A percentile compares a stretch with the other conserved stretches of the same genome.
These are phyloP conservation scores for Callaeas wilsoni DNA, from an alignment of 2,113 vertebrate species.

Conservation along the genomic window DNA sequence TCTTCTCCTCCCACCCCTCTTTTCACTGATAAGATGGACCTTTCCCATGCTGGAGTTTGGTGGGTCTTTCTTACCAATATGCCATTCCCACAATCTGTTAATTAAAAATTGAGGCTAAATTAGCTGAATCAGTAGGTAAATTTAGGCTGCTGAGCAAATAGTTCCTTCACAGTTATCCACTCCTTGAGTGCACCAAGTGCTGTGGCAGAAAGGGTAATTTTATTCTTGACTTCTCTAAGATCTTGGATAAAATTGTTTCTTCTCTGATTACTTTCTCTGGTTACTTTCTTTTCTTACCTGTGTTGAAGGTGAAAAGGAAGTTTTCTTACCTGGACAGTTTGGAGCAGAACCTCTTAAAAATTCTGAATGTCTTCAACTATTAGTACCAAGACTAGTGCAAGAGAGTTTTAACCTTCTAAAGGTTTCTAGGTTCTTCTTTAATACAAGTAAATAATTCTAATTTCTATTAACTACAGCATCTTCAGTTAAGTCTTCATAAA, in stretches of 20 bases:
- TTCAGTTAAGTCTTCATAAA: not conserved
- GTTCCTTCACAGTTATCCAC: not conserved
- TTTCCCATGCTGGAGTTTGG: not conserved
- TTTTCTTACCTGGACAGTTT: not conserved
- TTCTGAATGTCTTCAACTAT: not conserved
- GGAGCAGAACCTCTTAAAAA: not conserved
- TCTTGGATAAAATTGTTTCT: not conserved
- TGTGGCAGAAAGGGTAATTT: not conserved
- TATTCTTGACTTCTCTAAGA: not conserved
- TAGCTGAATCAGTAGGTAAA: not conserved
- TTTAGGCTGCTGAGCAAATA: not conserved
- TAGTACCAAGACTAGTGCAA: not conserved
- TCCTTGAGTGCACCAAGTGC: fast-evolving
- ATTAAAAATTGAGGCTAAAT: not conserved
- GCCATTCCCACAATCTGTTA: not conserved
- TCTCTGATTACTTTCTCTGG: not conserved
- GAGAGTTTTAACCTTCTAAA: not conserved
- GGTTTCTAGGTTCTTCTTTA: not conserved
- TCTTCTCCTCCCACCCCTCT: not conserved
- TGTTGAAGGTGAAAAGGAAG: not conserved
- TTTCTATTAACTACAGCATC: not conserved
- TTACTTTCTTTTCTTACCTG: not conserved
- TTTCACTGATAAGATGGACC: not conserved
- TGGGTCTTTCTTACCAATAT: not conserved
- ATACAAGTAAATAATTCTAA: not conserved